A percentile compares a stretch with the other conserved stretches of the same genome.
Evolutionary conservation across 2,888 invertebrate genomes (phyloP).

Genomic region (Drosophila formosana): DNA sequence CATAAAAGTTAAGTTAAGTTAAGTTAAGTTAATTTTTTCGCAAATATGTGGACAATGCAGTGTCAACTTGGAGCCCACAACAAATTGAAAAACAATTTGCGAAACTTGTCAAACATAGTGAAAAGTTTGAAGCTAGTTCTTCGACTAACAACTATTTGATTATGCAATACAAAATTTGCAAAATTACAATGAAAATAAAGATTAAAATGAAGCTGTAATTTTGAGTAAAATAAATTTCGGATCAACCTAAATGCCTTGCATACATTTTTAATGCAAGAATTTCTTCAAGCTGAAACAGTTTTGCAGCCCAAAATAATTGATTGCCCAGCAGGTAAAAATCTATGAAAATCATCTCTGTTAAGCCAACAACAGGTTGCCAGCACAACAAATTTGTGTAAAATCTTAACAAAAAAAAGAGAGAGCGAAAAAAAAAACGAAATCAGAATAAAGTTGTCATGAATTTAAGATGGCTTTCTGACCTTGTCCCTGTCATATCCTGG

Average conservation of each 20-base stretch:
- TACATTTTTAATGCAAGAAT: not conserved
- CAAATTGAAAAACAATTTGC: slow-evolving; percentile 38
- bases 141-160: not conserved
- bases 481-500: slow-evolving; percentile 27
- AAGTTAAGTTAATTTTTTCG: too few relatives aligned
- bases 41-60: not conserved
- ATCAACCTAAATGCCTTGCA: not conserved
- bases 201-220: too few relatives aligned
- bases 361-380: slow-evolving; percentile 20
- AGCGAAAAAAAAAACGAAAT: slow-evolving; percentile 22
- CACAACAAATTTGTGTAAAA: not conserved
- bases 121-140: not conserved
- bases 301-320: not conserved
- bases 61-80: not conserved
- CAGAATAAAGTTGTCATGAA: slow-evolving; percentile 43
- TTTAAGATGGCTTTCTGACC: slow-evolving; percentile 45
- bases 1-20: not conserved
- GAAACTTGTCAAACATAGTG: not conserved
- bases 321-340: not conserved
- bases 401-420: slow-evolving; percentile 3
- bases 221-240: too few relatives aligned
- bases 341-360: not conserved
- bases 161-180: not conserved
- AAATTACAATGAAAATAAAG: too few relatives aligned
- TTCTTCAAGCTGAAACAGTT: not conserved